Percentiles rank a stretch among this genome's conserved stretches.
These are phyloP conservation scores for Azemiops feae DNA, from an alignment of 2,113 vertebrate genomes.

Conservation along the genomic window DNA sequence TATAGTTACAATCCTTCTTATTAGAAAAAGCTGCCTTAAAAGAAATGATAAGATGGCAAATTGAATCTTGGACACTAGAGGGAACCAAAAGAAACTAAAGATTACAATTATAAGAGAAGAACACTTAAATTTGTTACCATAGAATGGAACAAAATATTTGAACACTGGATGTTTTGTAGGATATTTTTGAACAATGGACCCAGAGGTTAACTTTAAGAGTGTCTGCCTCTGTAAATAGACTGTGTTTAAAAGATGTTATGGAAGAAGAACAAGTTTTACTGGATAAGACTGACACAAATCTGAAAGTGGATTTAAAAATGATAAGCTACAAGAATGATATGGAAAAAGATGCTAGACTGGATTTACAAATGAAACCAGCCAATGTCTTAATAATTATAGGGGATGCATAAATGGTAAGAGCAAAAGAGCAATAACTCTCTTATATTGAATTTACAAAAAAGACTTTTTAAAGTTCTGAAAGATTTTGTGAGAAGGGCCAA, in stretches of 20 bases:
- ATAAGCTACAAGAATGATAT: background rate
- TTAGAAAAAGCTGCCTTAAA: too few relatives aligned
- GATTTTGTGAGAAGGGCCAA: background rate
- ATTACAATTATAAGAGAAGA: background rate
- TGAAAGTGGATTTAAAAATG: background rate
- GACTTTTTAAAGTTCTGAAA: background rate
- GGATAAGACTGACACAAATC: background rate
- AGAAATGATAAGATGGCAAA: too few relatives aligned
- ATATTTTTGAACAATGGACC: background rate
- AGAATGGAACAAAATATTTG: background rate
- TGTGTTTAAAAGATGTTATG: background rate
- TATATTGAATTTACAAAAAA: background rate
- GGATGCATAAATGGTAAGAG: background rate
- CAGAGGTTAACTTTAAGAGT: background rate
- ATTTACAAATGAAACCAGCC: background rate
- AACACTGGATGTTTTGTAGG: background rate
- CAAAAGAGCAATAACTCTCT: background rate
- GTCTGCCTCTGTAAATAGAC: background rate
- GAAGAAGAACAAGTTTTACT: background rate
- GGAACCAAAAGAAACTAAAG: too few relatives aligned
- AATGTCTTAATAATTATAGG: background rate
- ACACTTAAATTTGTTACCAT: background rate
- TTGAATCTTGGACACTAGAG: too few relatives aligned
- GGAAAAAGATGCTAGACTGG: background rate
- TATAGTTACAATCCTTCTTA: too few relatives aligned